A percentile compares a stretch with the other conserved stretches of the same genome.
Evolutionary conservation across 2,888 invertebrate genomes (phyloP).

Genomic region (Aphidoletes aphidimyza): DNA sequence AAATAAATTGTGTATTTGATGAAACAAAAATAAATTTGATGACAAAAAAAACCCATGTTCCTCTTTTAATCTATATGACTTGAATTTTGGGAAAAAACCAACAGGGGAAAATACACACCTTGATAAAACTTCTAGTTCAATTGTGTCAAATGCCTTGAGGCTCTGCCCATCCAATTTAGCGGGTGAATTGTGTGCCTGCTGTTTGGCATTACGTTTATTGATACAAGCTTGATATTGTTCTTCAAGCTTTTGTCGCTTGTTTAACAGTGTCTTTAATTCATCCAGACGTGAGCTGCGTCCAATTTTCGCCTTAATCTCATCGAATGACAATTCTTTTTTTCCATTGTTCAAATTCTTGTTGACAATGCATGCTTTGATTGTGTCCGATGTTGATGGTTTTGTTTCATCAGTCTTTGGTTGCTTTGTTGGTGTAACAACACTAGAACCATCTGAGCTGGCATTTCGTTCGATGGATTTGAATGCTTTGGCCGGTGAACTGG

Average conservation of each 20-base stretch:
- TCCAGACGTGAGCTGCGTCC: constrained; percentile 75
- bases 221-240: constrained; percentile 68
- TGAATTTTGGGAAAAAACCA: background rate
- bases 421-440: constrained; percentile 61
- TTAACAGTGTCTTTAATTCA: constrained; percentile 76
- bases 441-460: constrained; percentile 59
- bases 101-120: constrained; percentile 69
- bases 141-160: constrained; percentile 76
- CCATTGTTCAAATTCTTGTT: constrained; percentile 63
- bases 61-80: too few species aligned
- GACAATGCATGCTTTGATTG: constrained; percentile 66
- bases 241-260: constrained; percentile 74
- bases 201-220: constrained; percentile 57
- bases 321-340: constrained; percentile 73
- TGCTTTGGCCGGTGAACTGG: constrained; percentile 60
- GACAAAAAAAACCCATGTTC: too few species aligned
- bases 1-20: background rate
- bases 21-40: too few species aligned
- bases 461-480: constrained; percentile 61
- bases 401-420: constrained; percentile 58
- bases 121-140: constrained; percentile 79
- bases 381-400: constrained; percentile 60
- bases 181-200: constrained; percentile 63
- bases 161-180: constrained; percentile 61
- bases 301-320: constrained; percentile 76